Percentiles rank a stretch among this genome's conserved stretches.
These are phyloP conservation scores for Enteromius trimaculatus DNA, from an alignment of 2,797 vertebrate genomes.

Conservation along the genomic window DNA sequence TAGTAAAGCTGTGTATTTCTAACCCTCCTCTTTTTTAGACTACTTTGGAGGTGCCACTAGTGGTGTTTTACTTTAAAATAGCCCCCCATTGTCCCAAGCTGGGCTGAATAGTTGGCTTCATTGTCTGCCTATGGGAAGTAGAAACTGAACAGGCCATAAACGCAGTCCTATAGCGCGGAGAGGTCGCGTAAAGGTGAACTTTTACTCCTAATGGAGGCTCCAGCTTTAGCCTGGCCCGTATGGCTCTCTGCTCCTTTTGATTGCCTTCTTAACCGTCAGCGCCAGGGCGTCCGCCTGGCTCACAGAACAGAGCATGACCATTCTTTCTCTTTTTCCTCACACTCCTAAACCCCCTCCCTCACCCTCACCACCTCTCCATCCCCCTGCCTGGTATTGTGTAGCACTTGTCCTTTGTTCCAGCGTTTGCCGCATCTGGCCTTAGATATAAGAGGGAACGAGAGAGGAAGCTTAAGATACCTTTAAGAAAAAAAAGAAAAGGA, in stretches of 20 bases:
- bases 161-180: slow-evolving; percentile 72
- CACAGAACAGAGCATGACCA: slow-evolving; percentile 71
- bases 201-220: slow-evolving; percentile 67
- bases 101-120: slow-evolving; percentile 76
- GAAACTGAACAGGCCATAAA: slow-evolving; percentile 79
- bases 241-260: slow-evolving; percentile 60
- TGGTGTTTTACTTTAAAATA: slow-evolving; percentile 76
- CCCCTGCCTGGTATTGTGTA: slow-evolving; percentile 79
- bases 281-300: slow-evolving; percentile 70
- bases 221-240: slow-evolving; percentile 51
- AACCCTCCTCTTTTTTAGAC: slow-evolving; percentile 57
- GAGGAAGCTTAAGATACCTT: slow-evolving; percentile 73
- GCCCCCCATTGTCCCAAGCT: slow-evolving; percentile 69
- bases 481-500: slow-evolving; percentile 54
- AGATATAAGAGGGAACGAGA: slow-evolving; percentile 75
- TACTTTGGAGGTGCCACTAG: slow-evolving; percentile 69
- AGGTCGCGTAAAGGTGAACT: slow-evolving; percentile 80
- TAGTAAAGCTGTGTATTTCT: slow-evolving; percentile 48
- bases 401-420: slow-evolving; percentile 83
- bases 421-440: slow-evolving; percentile 80
- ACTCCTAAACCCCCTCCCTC: slow-evolving; percentile 66
- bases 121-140: slow-evolving; percentile 79
- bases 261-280: slow-evolving; percentile 73
- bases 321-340: slow-evolving; percentile 64
- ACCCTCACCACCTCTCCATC: slow-evolving; percentile 43